A percentile compares a stretch with the other conserved stretches of the same genome.
Evolutionary conservation across 2,888 invertebrate species (phyloP).

Genomic region (Amphipoea oculea): DNA sequence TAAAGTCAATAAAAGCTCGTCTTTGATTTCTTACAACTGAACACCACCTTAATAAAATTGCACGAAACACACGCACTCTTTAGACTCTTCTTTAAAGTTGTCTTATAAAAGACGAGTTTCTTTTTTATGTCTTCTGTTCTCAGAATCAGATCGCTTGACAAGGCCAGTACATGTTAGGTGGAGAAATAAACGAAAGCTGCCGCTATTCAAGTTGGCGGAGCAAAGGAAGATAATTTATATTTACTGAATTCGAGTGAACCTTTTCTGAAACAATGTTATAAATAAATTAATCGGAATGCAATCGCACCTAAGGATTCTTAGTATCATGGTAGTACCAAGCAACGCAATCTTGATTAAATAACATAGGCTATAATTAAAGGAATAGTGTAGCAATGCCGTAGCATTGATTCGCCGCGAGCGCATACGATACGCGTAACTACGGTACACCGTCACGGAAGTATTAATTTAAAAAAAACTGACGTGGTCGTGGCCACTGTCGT

Average conservation of each 20-base stretch:
- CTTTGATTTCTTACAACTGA: not conserved
- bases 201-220: not conserved
- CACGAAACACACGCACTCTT: not conserved
- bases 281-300: not conserved
- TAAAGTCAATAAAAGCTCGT: not conserved
- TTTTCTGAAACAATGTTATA: not conserved
- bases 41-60: not conserved
- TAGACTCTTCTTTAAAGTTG: not conserved
- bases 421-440: conserved; percentile 37
- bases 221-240: conserved; percentile 6
- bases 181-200: not conserved
- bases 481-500: conserved; percentile 28
- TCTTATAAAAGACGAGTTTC: not conserved
- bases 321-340: not conserved
- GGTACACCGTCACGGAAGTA: conserved; percentile 30
- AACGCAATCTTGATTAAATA: conserved; percentile 21
- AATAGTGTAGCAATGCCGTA: conserved; percentile 27
- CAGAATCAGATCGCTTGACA: conserved; percentile 2
- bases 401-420: conserved; percentile 46
- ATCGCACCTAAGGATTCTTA: not conserved
- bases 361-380: conserved; percentile 49
- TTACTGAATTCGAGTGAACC: not conserved
- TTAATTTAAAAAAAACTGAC: conserved; percentile 46
- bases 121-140: not conserved
- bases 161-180: not conserved